phyloP scores from a whole-genome alignment of 37 sponge, comb jelly and placozoan species.

The Theonella swinhoei region DNA sequence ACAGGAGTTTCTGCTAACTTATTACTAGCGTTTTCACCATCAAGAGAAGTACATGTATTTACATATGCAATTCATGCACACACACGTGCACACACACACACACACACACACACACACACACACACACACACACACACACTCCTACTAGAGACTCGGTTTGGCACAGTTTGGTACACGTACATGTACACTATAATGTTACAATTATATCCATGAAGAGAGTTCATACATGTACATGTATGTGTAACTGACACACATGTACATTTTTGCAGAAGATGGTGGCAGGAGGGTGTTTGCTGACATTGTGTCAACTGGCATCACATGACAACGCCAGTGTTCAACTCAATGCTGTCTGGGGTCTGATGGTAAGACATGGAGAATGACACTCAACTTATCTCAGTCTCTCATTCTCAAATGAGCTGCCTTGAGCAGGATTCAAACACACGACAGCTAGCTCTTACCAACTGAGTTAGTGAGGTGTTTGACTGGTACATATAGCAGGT shows the following conservation, averaged over 20 bases:
- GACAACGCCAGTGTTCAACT: slow-evolving; percentile 29
- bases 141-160: background rate
- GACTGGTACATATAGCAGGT: no score
- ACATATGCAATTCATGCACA: no score
- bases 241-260: no score
- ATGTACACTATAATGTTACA: background rate
- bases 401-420: no score
- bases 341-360: slow-evolving; percentile 57
- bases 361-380: slow-evolving; percentile 11
- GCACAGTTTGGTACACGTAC: background rate
- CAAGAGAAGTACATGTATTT: slow-evolving; percentile 49
- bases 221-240: no score
- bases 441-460: no score
- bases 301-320: slow-evolving; percentile 16
- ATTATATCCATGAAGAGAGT: background rate
- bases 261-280: slow-evolving; percentile 26
- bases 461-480: no score
- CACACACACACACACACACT: background rate
- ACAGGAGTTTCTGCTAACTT: slow-evolving; percentile 63
- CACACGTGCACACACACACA: background rate
- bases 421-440: no score
- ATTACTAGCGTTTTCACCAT: slow-evolving; percentile 72
- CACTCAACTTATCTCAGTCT: no score
- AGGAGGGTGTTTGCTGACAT: slow-evolving; percentile 16
- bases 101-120: background rate